Conservation (phyloP, 2,888 invertebrate species). For the Pseudoips prasinana region DNA sequence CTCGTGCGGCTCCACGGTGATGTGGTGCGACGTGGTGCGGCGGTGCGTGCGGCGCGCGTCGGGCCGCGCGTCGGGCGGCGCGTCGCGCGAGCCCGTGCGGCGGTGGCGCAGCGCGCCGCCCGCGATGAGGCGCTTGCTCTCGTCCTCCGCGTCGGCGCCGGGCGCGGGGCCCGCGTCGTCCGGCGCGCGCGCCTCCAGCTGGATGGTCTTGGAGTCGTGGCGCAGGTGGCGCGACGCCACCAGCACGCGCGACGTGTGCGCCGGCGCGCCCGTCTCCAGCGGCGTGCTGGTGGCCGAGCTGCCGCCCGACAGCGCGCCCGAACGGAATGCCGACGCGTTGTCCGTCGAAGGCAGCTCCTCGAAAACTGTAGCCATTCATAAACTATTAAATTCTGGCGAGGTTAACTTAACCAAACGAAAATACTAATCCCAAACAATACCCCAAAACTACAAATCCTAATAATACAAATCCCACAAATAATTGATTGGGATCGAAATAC, state of each 20-base stretch:
- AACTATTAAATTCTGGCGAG: no score
- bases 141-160: slow-evolving; percentile 68
- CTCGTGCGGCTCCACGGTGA: slow-evolving; percentile 69
- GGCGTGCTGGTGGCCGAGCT: slow-evolving; percentile 69
- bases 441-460: no score
- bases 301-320: slow-evolving; percentile 61
- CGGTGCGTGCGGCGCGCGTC: slow-evolving; percentile 52
- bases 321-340: slow-evolving; percentile 73
- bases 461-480: no score
- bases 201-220: slow-evolving; percentile 84
- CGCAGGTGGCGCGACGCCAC: slow-evolving; percentile 81
- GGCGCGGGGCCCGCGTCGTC: slow-evolving; percentile 63
- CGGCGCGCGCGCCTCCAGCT: slow-evolving; percentile 80
- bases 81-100: slow-evolving; percentile 83
- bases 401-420: no score
- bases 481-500: no score
- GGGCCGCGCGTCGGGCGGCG: slow-evolving; percentile 69
- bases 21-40: slow-evolving; percentile 75
- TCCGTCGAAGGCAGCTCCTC: slow-evolving; percentile 86
- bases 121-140: slow-evolving; percentile 71
- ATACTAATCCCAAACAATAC: no score
- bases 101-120: slow-evolving; percentile 78
- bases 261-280: slow-evolving; percentile 46
- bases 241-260: slow-evolving; percentile 63
- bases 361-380: slow-evolving; percentile 88